Conservation (phyloP, 2,797 vertebrate species). For the Botia almorhae region DNA sequence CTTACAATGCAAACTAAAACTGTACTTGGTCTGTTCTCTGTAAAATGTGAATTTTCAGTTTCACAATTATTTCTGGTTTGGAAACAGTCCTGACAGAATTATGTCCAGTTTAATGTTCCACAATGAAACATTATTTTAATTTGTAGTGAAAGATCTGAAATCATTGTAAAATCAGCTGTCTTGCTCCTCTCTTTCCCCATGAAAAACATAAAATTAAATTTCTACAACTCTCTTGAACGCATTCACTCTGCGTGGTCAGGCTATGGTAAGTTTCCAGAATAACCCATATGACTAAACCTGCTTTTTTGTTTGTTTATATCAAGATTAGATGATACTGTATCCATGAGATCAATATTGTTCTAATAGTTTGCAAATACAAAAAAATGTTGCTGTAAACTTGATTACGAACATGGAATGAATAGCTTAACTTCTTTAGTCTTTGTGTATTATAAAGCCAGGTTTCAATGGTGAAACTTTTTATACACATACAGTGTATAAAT, state of each 20-base stretch:
- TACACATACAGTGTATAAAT: no score
- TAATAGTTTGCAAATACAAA: slow-evolving; percentile 48
- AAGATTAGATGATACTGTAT: slow-evolving; percentile 58
- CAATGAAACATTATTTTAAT: not conserved
- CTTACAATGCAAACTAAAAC: no score
- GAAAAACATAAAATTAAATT: slow-evolving; percentile 79
- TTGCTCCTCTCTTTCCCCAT: slow-evolving; percentile 75
- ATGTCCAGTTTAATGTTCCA: not conserved
- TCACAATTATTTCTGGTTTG: not conserved
- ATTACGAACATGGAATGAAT: not conserved
- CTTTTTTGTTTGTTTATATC: slow-evolving; percentile 64
- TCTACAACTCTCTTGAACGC: slow-evolving; percentile 90
- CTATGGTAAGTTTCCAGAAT: slow-evolving; percentile 93
- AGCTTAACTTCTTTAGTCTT: no score
- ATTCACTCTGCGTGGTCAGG: slow-evolving; percentile 88
- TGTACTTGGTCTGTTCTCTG: not conserved
- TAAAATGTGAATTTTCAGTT: not conserved
- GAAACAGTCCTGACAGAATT: not conserved
- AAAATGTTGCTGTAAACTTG: slow-evolving; percentile 23
- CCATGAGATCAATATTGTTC: slow-evolving; percentile 41
- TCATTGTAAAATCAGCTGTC: slow-evolving; percentile 60
- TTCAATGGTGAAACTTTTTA: not conserved
- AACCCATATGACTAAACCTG: slow-evolving; percentile 54
- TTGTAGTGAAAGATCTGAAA: no score
- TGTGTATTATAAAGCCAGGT: not conserved